Percentiles rank a stretch among this genome's conserved stretches.
phyloP scores from a whole-genome alignment of 2,888 invertebrate species.

The Amiota mariae region DNA sequence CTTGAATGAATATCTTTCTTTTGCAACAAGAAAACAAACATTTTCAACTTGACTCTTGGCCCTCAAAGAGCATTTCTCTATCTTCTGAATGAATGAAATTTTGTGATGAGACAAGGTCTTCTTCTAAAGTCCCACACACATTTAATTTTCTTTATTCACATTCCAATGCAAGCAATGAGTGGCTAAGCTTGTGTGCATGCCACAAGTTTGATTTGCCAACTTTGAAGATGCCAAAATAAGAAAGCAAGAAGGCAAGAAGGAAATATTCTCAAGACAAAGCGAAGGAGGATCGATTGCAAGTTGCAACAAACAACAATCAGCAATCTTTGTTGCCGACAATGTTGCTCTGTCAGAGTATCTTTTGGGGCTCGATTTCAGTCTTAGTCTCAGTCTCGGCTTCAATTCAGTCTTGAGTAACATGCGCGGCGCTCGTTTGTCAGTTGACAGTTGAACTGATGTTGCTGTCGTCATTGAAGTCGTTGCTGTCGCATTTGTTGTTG shows the following conservation, averaged over 20 bases:
- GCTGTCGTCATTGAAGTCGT: constrained; percentile 30
- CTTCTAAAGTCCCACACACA: constrained; percentile 45
- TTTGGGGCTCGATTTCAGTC: not conserved
- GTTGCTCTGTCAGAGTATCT: constrained; percentile 8
- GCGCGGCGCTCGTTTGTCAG: constrained; percentile 7
- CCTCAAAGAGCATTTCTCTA: constrained; percentile 17
- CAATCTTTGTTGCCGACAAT: constrained; percentile 11
- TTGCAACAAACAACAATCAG: constrained; percentile 39
- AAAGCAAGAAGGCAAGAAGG: constrained; percentile 12
- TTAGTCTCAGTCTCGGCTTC: not conserved
- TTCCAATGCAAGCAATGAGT: constrained; percentile 28
- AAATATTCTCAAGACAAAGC: constrained; percentile 40
- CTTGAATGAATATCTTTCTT: not conserved
- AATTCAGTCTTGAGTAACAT: constrained; percentile 2
- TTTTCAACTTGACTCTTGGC: constrained; percentile 60
- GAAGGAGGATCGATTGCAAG: constrained; percentile 59
- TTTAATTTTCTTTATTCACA: constrained; percentile 59
- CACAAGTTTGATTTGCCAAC: constrained; percentile 44
- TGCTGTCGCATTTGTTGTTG: constrained; percentile 24
- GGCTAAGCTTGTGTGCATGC: constrained; percentile 41
- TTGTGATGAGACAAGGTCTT: constrained; percentile 21
- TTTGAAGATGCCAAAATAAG: constrained; percentile 15
- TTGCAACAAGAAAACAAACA: constrained; percentile 45
- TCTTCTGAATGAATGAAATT: not conserved
- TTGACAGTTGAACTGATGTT: constrained; percentile 38